Evolutionary conservation across 1,140 invertebrate species (phyloP), one percentile per base, ranked within the genome.

Genomic region (Sesamia nonagrioides): DNA sequence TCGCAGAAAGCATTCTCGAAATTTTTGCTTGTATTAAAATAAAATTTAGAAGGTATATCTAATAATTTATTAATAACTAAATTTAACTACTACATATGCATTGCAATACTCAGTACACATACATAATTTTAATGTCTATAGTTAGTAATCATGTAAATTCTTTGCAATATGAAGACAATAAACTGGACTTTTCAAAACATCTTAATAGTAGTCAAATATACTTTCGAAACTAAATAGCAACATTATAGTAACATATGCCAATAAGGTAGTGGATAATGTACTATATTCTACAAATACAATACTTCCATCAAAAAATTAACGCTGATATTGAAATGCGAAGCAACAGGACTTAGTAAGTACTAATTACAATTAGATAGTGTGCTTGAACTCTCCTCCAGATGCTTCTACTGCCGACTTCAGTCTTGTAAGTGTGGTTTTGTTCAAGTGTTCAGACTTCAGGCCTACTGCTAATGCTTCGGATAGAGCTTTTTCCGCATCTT

Each of bases 381-480:
- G 81, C 27, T 86, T 82, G 74, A 89, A 85, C 66, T 79, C 77
- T 76, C 85, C 86, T 68, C 87, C 89, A 1, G 82, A 87, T 69
- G 89, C 91, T 87, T 96, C 94, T 11, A 95, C 86, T 3, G 91
- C 92, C 35, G 92, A 82, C 84, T 96, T 96, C 1, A 97, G 81
- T 69, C 95, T 95, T 40, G 92, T 79, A 60, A 97, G 77, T 1
- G 95, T 95, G 0, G 95, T 95, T 81, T 95, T 92, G 82, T 96
- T 96, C 18, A 97, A 91, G 79, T 96, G 87, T 75, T 96, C 95
- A 1, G 96, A 84, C n/a, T 90, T 90, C 1, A 97, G 86, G 56
- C 95, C 95, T 56, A 88, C 89, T 66, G 94, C 90, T 6, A 96
- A 71, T 13, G 96, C 95, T 27, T 90, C 90, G 66, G 96, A 90